Evolutionary conservation across 2,797 vertebrate genomes (phyloP).

Genomic region (Basileuterus tristriatus): DNA sequence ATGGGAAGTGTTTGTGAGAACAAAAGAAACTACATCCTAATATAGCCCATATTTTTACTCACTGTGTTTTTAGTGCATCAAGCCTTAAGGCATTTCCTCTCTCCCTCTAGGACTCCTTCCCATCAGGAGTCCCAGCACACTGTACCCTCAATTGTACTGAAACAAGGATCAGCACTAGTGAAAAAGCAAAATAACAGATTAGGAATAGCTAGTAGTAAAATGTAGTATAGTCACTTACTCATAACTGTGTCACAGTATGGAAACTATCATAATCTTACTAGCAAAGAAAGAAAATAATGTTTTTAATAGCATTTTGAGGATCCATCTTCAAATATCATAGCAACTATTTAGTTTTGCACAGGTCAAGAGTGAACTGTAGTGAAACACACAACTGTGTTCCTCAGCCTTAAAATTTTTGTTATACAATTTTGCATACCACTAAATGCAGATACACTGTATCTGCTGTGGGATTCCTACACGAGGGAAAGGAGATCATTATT

Average conservation of each 20-base stretch:
- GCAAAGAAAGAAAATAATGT: not conserved
- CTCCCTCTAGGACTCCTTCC: not conserved
- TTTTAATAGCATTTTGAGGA: not conserved
- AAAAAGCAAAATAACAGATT: not conserved
- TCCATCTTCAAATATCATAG: not conserved
- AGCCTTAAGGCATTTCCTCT: not conserved
- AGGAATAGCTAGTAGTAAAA: not conserved
- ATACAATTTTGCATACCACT: not conserved
- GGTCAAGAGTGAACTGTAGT: not conserved
- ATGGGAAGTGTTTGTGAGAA: not conserved
- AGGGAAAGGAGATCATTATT: not conserved
- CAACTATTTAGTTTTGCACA: not conserved
- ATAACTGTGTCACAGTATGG: not conserved
- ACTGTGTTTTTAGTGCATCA: not conserved
- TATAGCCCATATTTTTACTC: not conserved
- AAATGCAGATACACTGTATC: not conserved
- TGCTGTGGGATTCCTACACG: not conserved
- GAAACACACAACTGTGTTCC: not conserved
- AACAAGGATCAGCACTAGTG: not conserved
- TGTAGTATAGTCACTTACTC: not conserved
- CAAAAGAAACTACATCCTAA: not conserved
- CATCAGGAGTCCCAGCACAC: not conserved
- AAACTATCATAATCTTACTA: not conserved
- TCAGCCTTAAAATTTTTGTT: not conserved
- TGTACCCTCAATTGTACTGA: not conserved